These are phyloP conservation scores for Periophthalmus modestus DNA, from an alignment of 2,113 vertebrate genomes.

Conservation along the genomic window DNA sequence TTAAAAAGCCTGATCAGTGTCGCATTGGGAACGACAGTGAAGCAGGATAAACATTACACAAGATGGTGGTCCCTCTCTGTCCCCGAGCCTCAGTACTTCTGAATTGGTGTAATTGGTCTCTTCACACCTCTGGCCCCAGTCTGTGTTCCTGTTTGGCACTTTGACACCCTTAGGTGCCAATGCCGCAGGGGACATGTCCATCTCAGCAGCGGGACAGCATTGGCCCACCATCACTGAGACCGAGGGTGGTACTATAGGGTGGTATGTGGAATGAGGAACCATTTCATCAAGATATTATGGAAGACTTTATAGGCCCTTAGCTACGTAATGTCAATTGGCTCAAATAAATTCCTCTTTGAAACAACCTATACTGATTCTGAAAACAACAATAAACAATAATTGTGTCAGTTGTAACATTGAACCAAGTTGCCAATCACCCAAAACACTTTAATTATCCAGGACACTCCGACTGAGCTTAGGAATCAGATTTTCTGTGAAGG, in stretches of 20 bases:
- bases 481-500: no score
- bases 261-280: background rate
- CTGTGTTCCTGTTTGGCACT: slow-evolving; percentile 29
- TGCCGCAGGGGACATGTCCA: background rate
- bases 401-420: no score
- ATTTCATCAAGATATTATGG: background rate
- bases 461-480: no score
- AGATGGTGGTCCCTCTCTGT: background rate
- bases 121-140: slow-evolving; percentile 18
- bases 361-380: no score
- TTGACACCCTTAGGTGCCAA: slow-evolving; percentile 1
- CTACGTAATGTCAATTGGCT: background rate
- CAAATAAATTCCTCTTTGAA: background rate
- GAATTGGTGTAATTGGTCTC: slow-evolving; percentile 21
- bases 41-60: background rate
- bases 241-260: background rate
- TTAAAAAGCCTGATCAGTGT: background rate
- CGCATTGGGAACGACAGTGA: background rate
- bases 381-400: no score
- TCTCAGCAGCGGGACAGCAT: background rate
- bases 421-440: no score
- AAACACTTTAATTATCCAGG: no score
- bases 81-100: background rate
- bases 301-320: background rate
- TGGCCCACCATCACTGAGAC: background rate